Conservation (phyloP, 2,888 invertebrate species). For the Chorisops tibialis region DNA sequence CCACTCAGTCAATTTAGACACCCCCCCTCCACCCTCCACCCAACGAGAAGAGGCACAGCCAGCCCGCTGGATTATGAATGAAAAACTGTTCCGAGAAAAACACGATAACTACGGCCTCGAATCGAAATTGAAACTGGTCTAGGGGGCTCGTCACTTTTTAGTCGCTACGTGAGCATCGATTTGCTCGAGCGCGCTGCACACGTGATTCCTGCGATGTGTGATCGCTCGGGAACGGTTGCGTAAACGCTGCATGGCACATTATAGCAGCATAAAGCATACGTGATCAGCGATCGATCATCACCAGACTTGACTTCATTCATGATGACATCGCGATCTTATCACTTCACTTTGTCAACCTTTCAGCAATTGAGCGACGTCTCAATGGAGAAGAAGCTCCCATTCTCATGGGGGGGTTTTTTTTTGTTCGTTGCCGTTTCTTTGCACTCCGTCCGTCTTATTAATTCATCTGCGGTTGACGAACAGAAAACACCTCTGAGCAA, state of each 20-base stretch:
- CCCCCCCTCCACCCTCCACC: too few relatives aligned
- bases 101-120: constrained; percentile 8
- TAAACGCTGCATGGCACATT: not conserved
- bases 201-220: constrained; percentile 17
- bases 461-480: too few relatives aligned
- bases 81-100: constrained; percentile 16
- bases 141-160: constrained; percentile 31
- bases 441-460: too few relatives aligned
- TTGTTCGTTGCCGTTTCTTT: too few relatives aligned
- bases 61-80: constrained; percentile 14
- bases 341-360: constrained; percentile 5
- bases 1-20: too few relatives aligned
- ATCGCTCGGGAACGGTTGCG: not conserved
- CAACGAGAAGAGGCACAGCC: not conserved
- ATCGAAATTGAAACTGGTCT: constrained; percentile 24
- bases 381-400: too few relatives aligned
- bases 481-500: too few relatives aligned
- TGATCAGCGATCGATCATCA: not conserved
- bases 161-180: constrained; percentile 22
- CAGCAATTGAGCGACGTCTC: too few relatives aligned
- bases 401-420: too few relatives aligned
- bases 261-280: not conserved
- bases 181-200: constrained; percentile 14
- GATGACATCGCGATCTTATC: not conserved
- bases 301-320: constrained; percentile 1